Percentiles rank a stretch among this genome's conserved stretches.
phyloP scores from a whole-genome alignment of 1,140 invertebrate species.

The Condylostylus longicornis region DNA sequence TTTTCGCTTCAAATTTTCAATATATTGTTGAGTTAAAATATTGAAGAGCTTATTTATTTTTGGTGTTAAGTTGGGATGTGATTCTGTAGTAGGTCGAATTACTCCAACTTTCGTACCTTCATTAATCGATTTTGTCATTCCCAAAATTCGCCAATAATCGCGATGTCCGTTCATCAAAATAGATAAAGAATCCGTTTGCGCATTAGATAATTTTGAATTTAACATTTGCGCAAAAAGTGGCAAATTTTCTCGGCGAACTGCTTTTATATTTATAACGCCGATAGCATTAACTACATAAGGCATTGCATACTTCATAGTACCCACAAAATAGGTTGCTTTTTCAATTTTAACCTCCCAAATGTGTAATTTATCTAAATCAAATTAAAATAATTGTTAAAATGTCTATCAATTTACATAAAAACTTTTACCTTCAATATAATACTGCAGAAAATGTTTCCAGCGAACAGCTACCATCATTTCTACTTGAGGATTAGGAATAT shows the following conservation, averaged over 20 bases:
- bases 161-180: neutral
- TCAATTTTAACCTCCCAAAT: slow-evolving; percentile 5
- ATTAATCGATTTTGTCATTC: neutral
- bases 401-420: no score
- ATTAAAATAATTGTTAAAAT: no score
- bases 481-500: neutral
- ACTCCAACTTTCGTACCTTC: neutral
- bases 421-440: neutral
- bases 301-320: neutral
- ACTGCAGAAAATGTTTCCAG: slow-evolving; percentile 1
- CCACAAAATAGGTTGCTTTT: neutral
- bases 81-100: neutral
- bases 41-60: neutral
- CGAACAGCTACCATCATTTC: neutral
- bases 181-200: neutral
- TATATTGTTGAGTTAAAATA: no score
- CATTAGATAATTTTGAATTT: neutral
- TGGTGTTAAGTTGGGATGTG: neutral
- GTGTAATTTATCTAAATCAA: no score
- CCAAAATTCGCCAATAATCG: neutral
- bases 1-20: no score
- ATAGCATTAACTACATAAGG: neutral
- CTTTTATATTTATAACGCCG: slow-evolving; percentile 1
- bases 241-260: neutral
- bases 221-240: slow-evolving; percentile 2